Evolutionary conservation across 53 echinoderm and acorn worm genomes (phyloP), one percentile per base, ranked within the genome.

Genomic region (Luidia sarsii): DNA sequence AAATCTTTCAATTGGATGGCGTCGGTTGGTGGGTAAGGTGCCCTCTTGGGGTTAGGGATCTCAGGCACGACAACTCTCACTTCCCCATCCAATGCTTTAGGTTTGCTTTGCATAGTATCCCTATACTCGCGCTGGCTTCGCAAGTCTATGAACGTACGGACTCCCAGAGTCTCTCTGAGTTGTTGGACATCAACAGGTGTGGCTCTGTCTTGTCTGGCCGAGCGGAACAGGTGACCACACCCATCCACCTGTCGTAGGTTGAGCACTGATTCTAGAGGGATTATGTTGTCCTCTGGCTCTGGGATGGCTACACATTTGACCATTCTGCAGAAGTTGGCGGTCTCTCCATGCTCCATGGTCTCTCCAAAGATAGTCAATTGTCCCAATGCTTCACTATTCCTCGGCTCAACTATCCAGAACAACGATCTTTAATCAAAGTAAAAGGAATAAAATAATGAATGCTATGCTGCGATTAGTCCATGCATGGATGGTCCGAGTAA

Each of bases 211-310:
- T 91, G 92, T 27, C 87, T 77, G 20, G 91, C 85, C 4, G 95
- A 92, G 34, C 95, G 80, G 59, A 72, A 92, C 37, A 92, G 69
- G 70, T 81, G 89, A 15, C 85, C 80, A 14, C 50, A 41, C 25
- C 48, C 20, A 37, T 88, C 88, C n/a, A 95, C 86, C 54, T 81
- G 77, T 27, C 95, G 80, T 38, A 95, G 87, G 51, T 95, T 95
- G 10, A 88, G 79, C 2, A 95, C 64, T 1, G 88, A 86, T 37
- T 75, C 80, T 23, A 95, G 48, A 3, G 90, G 90, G 29, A 67
- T 67, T 27, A 67, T 43, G 27, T 67, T 67, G 2, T 25, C 28
- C n/a, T n/a, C n/a, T n/a, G n/a, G n/a, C n/a, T n/a, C n/a, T n/a
- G n/a, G n/a, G n/a, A n/a, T n/a, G n/a, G n/a, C n/a, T n/a, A n/a